A percentile compares a stretch with the other conserved stretches of the same genome.
phyloP scores from a whole-genome alignment of 2,888 invertebrate species.

The Heliconius charithonia region DNA sequence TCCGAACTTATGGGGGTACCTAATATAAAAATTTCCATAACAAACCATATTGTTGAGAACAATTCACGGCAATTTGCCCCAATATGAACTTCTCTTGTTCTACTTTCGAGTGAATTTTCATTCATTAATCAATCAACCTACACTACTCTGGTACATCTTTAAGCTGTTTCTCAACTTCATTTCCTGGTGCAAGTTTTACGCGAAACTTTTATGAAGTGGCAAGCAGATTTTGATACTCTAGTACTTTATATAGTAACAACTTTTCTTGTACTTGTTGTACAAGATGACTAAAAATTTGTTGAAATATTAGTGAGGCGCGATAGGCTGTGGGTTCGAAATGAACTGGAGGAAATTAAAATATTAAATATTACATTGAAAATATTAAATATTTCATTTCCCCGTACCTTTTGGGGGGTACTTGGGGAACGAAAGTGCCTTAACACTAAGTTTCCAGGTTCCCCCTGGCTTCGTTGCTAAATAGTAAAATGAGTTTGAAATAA shows the following conservation, averaged over 20 bases:
- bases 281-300: not conserved
- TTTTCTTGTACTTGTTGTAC: not conserved
- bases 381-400: no score
- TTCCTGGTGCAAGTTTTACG: slow-evolving; percentile 2
- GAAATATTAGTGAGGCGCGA: no score
- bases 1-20: not conserved
- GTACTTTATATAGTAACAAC: not conserved
- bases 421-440: no score
- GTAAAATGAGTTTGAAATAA: no score
- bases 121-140: slow-evolving; percentile 28
- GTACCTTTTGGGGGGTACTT: no score
- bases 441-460: no score
- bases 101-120: slow-evolving; percentile 2
- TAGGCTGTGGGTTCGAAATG: no score
- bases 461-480: no score
- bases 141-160: slow-evolving; percentile 21
- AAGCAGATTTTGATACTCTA: not conserved
- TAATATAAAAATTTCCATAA: slow-evolving; percentile 3
- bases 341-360: not conserved
- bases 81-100: slow-evolving; percentile 5
- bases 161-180: slow-evolving; percentile 9
- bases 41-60: slow-evolving; percentile 17
- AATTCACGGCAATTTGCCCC: slow-evolving; percentile 14
- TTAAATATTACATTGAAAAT: no score
- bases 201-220: slow-evolving; percentile 3